phyloP scores from a whole-genome alignment of 2,797 vertebrate species.

The Miichthys miiuy region DNA sequence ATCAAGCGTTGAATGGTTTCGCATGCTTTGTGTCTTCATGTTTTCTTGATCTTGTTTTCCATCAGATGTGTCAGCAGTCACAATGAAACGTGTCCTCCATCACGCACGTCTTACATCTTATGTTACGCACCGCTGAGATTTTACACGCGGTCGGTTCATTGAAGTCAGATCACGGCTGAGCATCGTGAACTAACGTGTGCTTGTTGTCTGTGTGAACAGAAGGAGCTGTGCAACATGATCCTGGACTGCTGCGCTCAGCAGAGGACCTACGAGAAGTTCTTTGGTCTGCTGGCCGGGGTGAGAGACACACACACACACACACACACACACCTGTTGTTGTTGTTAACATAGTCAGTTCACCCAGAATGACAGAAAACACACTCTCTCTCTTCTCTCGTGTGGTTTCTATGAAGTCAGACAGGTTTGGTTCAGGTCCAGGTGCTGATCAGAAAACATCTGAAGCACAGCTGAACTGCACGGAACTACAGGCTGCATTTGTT shows the following conservation, averaged over 20 bases:
- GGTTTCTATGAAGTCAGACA: too few relatives aligned
- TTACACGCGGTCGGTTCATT: not conserved
- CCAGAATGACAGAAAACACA: not conserved
- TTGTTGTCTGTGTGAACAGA: slow-evolving; percentile 83
- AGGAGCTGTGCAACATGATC: slow-evolving; percentile 99
- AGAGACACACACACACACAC: slow-evolving; percentile 71
- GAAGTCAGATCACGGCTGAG: not conserved
- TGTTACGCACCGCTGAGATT: not conserved
- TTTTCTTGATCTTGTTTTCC: not conserved
- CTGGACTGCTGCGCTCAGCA: slow-evolving; percentile 99
- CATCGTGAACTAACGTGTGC: not conserved
- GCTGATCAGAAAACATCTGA: too few relatives aligned
- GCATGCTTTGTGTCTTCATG: not conserved
- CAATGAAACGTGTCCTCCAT: not conserved
- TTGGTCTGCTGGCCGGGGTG: slow-evolving; percentile 97
- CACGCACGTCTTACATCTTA: too few relatives aligned
- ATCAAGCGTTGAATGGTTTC: not conserved
- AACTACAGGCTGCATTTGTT: not conserved
- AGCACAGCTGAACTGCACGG: not conserved
- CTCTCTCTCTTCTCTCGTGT: too few relatives aligned
- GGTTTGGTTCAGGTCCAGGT: too few relatives aligned
- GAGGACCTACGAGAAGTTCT: slow-evolving; percentile 99
- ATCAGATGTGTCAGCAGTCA: not conserved
- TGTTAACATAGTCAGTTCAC: not conserved
- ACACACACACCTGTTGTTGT: not conserved